phyloP scores from a whole-genome alignment of 2,888 invertebrate species.

The Ectemnius cavifrons region DNA sequence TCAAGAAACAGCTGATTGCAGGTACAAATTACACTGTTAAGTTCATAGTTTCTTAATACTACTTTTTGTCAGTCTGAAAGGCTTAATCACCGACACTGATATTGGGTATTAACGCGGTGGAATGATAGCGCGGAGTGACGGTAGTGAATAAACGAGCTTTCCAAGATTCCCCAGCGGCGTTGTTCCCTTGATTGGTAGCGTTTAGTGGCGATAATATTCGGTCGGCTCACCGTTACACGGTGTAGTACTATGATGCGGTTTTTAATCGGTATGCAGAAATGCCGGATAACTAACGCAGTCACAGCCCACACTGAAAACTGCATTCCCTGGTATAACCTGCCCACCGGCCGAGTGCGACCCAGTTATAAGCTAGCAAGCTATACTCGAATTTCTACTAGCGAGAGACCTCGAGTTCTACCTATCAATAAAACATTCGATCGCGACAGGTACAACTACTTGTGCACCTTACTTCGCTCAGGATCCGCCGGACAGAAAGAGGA shows the following conservation, averaged over 20 bases:
- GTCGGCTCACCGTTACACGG: slow-evolving; percentile 19
- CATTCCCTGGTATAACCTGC: slow-evolving; percentile 53
- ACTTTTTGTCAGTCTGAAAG: too few species aligned
- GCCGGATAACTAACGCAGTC: slow-evolving; percentile 27
- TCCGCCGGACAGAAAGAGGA: background rate
- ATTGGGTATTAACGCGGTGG: background rate
- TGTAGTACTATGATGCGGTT: slow-evolving; percentile 12
- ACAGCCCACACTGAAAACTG: slow-evolving; percentile 48
- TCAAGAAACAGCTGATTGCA: too few species aligned
- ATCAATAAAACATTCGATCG: slow-evolving; percentile 25
- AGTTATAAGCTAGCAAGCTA: slow-evolving; percentile 30
- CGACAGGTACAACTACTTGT: background rate
- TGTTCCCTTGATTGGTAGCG: background rate
- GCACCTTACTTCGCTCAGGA: background rate
- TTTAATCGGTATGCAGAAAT: slow-evolving; percentile 37
- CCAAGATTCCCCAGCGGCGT: too few species aligned
- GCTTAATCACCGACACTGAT: background rate
- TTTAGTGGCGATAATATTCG: slow-evolving; percentile 16
- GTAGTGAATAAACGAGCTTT: background rate
- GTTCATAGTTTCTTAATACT: too few species aligned
- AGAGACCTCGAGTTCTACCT: slow-evolving; percentile 20
- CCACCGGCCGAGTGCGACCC: slow-evolving; percentile 47
- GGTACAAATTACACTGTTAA: too few species aligned
- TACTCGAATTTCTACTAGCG: slow-evolving; percentile 48
- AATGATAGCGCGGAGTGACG: background rate